Conservation (phyloP, 2,888 invertebrate species). For the Dryocosmus kuriphilus region DNA sequence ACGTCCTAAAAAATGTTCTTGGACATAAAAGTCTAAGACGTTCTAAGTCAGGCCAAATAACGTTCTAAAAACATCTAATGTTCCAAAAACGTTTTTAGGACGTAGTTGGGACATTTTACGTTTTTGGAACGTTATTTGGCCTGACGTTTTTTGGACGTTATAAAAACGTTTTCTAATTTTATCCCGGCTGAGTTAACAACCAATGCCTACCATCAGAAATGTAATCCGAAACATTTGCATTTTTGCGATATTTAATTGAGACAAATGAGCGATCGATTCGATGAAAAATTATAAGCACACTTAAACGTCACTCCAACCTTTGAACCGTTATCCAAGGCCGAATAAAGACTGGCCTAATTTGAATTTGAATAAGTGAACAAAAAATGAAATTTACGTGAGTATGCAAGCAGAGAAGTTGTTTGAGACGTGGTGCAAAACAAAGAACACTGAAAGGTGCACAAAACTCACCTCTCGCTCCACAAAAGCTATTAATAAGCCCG, state of each 20-base stretch:
- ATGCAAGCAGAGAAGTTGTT: conserved; percentile 8
- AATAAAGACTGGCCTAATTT: conserved; percentile 26
- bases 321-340: conserved; percentile 27
- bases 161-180: too few relatives aligned
- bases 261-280: conserved; percentile 3
- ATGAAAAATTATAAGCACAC: neutral
- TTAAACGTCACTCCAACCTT: conserved; percentile 18
- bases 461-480: conserved; percentile 31
- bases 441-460: conserved; percentile 24
- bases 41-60: too few relatives aligned
- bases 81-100: too few relatives aligned
- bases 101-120: too few relatives aligned
- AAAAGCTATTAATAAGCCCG: conserved; percentile 39
- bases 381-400: conserved; percentile 30
- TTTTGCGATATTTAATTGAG: neutral
- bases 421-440: conserved; percentile 30
- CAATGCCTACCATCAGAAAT: neutral
- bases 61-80: too few relatives aligned
- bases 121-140: too few relatives aligned
- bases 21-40: too few relatives aligned
- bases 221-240: neutral
- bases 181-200: neutral
- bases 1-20: too few relatives aligned
- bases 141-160: too few relatives aligned
- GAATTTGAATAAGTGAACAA: conserved; percentile 11